A percentile compares a stretch with the other conserved stretches of the same genome.
Conservation (phyloP, 1,140 invertebrate species). For the Atta cephalotes region DNA sequence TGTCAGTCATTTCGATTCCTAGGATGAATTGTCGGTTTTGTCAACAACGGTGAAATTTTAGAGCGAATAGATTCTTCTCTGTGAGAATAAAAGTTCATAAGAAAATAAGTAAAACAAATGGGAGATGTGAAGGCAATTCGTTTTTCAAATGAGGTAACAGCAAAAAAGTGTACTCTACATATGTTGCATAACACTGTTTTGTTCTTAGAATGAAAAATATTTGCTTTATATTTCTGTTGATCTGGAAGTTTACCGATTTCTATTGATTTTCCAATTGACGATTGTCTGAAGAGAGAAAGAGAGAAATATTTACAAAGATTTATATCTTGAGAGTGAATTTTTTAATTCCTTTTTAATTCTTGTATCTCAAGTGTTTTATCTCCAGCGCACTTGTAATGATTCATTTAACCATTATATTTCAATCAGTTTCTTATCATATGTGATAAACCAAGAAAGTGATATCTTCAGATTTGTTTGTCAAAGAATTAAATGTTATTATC, state of each 20-base stretch:
- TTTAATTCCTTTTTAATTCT: background rate
- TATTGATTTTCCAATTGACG: background rate
- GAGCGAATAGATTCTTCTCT: background rate
- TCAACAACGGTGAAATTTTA: background rate
- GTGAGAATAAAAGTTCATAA: background rate
- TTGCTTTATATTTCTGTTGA: background rate
- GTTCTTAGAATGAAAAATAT: background rate
- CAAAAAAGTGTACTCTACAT: background rate
- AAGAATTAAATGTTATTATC: background rate
- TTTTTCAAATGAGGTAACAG: background rate
- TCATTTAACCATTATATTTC: constrained; percentile 21
- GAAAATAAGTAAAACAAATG: background rate
- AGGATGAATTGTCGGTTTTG: background rate
- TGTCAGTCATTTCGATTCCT: background rate
- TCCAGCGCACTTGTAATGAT: background rate
- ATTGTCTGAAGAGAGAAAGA: background rate
- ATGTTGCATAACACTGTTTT: background rate
- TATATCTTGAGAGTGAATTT: constrained; percentile 23
- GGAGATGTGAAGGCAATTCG: background rate
- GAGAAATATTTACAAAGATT: background rate
- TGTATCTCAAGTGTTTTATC: constrained; percentile 37
- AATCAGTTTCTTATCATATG: background rate
- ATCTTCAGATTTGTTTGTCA: background rate
- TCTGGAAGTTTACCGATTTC: background rate
- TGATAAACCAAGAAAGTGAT: background rate